Evolutionary conservation across 2,888 invertebrate species (phyloP).

Genomic region (Cephalotes varians): DNA sequence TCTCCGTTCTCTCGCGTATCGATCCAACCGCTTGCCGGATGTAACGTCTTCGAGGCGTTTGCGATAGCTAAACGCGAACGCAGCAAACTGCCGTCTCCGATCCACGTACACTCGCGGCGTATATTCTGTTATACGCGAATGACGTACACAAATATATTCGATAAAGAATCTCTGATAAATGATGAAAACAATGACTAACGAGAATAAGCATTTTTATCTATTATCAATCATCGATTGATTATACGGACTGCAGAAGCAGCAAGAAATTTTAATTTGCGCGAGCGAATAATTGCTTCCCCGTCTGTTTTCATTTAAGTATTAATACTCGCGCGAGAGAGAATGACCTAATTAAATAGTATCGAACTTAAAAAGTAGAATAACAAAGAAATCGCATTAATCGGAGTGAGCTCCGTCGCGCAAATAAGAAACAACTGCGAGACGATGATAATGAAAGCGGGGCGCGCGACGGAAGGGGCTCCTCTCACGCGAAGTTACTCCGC

Average conservation of each 20-base stretch:
- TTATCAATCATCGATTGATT: constrained; percentile 9
- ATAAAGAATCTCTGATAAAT: constrained; percentile 10
- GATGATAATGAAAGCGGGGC: constrained; percentile 9
- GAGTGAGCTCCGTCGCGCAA: background rate
- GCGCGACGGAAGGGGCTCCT: background rate
- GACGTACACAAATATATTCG: constrained; percentile 1
- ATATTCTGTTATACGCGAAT: background rate
- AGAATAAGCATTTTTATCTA: background rate
- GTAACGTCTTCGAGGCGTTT: constrained; percentile 77
- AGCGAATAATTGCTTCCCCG: background rate
- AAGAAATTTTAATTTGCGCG: background rate
- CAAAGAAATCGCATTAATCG: constrained; percentile 14
- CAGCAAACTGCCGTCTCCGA: constrained; percentile 41
- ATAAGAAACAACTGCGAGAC: background rate
- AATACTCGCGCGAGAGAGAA: background rate
- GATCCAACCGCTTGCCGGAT: constrained; percentile 74
- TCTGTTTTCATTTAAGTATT: background rate
- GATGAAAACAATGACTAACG: background rate
- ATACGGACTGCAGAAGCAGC: background rate
- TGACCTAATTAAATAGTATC: background rate
- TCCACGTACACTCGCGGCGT: constrained; percentile 50
- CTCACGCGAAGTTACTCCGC: background rate
- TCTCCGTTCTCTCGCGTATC: constrained; percentile 67
- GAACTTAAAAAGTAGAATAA: background rate
- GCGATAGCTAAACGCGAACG: constrained; percentile 69